These are phyloP conservation scores for Calypte anna DNA, from an alignment of 2,113 vertebrate species.

Conservation along the genomic window DNA sequence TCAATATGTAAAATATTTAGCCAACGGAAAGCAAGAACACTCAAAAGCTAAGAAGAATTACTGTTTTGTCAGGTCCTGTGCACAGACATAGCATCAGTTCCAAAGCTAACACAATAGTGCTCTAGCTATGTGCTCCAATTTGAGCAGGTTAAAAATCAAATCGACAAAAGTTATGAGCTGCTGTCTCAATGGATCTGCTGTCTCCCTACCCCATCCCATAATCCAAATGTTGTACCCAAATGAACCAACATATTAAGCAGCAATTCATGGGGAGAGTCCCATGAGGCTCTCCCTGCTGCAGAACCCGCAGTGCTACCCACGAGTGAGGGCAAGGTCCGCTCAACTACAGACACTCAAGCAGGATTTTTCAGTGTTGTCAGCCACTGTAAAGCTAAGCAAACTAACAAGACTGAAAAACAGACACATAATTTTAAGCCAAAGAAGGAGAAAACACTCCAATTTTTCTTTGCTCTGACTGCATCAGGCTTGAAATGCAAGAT, in stretches of 20 bases:
- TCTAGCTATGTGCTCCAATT: background rate
- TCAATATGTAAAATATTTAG: background rate
- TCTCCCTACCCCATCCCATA: background rate
- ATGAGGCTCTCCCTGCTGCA: background rate
- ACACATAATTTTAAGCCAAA: background rate
- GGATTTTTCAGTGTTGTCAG: background rate
- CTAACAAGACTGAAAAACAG: background rate
- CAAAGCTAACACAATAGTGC: background rate
- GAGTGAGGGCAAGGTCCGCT: background rate
- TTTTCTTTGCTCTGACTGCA: background rate
- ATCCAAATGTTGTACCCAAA: background rate
- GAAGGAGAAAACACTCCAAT: background rate
- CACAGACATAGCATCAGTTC: background rate
- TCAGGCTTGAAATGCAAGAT: background rate
- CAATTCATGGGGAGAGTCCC: background rate
- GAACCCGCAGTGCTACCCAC: fast-evolving
- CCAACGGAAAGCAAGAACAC: background rate
- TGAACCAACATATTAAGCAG: background rate
- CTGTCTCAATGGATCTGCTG: background rate
- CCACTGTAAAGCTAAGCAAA: background rate
- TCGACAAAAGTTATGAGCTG: background rate
- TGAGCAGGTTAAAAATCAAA: background rate
- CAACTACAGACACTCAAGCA: background rate
- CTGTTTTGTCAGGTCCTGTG: background rate
- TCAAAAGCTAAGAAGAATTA: background rate